Conservation (phyloP, 2,888 invertebrate genomes). For the Ochropleura plecta region DNA sequence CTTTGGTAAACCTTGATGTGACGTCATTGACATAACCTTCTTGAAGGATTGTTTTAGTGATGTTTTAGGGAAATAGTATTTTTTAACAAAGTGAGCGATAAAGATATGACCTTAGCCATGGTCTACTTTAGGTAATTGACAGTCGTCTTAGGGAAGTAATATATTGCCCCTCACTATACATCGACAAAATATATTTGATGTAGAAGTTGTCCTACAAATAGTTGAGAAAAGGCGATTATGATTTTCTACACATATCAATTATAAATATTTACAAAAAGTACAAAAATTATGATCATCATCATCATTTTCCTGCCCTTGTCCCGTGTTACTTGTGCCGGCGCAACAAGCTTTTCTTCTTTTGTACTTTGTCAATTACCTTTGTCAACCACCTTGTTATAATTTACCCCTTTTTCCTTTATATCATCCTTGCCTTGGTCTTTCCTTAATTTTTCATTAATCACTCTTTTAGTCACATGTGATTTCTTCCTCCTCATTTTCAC, state of each 20-base stretch:
- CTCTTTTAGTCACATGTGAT: too few relatives aligned
- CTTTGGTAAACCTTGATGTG: constrained; percentile 14
- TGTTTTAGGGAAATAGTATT: neutral
- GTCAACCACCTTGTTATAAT: too few relatives aligned
- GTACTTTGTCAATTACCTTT: too few relatives aligned
- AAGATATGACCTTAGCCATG: neutral
- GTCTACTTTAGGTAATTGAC: neutral
- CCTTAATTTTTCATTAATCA: too few relatives aligned
- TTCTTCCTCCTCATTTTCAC: too few relatives aligned
- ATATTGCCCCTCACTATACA: neutral
- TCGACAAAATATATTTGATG: neutral
- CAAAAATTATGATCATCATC: neutral
- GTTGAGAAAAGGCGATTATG: neutral
- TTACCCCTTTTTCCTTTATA: too few relatives aligned
- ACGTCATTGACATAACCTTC: constrained; percentile 20
- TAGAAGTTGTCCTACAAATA: neutral
- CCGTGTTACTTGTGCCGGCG: too few relatives aligned
- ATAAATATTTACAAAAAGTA: neutral
- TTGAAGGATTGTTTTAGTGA: neutral
- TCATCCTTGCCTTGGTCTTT: too few relatives aligned
- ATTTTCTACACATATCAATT: neutral
- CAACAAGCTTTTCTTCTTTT: too few relatives aligned
- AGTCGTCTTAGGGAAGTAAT: neutral
- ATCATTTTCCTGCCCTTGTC: too few relatives aligned
- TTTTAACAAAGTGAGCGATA: neutral